A percentile compares a stretch with the other conserved stretches of the same genome.
Conservation (phyloP, 2,888 invertebrate species). For the Scaptomyza polygonia region DNA sequence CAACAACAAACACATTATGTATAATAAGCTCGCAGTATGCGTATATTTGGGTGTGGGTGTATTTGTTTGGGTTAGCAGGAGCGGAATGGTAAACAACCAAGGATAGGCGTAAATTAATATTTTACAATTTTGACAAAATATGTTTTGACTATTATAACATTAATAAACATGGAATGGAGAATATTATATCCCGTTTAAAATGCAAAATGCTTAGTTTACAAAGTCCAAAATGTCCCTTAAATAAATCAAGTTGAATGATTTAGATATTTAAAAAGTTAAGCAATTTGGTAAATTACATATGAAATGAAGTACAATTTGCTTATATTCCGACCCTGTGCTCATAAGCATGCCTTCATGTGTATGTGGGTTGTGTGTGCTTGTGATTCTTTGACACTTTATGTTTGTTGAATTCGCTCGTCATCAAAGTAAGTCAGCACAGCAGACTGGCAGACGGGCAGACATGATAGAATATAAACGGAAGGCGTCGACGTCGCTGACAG, state of each 20-base stretch:
- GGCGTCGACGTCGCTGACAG: conserved; percentile 48
- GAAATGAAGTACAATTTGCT: no score
- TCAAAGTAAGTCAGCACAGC: conserved; percentile 44
- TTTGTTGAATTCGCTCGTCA: conserved; percentile 37
- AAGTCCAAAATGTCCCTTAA: no score
- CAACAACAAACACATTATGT: conserved; percentile 54
- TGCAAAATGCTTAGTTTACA: no score
- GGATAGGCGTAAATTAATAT: no score
- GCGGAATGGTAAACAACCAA: conserved; percentile 8
- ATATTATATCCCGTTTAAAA: no score
- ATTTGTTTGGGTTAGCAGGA: conserved; percentile 16
- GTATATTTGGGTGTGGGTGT: neutral
- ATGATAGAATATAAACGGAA: conserved; percentile 41
- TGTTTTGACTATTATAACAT: no score
- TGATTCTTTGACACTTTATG: conserved; percentile 36
- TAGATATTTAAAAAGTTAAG: no score
- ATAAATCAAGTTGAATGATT: no score
- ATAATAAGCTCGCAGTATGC: conserved; percentile 26
- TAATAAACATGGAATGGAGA: no score
- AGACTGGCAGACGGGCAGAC: conserved; percentile 12
- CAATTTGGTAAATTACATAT: no score
- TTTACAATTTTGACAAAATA: no score
- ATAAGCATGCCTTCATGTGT: neutral
- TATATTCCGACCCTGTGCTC: conserved; percentile 21
- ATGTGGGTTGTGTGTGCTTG: conserved; percentile 9